Percentiles rank a stretch among this genome's conserved stretches.
Evolutionary conservation across 2,797 vertebrate genomes (phyloP).

Genomic region (Rhinophrynus dorsalis): DNA sequence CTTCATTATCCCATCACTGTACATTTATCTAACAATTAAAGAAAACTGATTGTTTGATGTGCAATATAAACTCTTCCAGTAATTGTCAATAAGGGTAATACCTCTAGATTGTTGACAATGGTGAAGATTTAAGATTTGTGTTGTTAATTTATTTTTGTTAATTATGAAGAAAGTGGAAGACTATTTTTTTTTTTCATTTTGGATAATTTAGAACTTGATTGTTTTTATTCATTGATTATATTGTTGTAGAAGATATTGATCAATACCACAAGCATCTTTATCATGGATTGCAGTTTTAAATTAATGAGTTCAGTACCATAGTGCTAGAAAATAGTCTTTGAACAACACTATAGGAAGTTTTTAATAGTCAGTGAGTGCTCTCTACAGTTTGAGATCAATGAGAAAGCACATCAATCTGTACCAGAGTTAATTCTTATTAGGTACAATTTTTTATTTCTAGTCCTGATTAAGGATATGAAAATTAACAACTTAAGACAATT

Average conservation of each 20-base stretch:
- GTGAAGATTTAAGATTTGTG: conserved; percentile 11
- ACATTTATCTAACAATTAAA: too few species aligned
- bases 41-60: too few species aligned
- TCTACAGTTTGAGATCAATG: neutral
- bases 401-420: too few species aligned
- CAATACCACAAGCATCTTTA: conserved; percentile 33
- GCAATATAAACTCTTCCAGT: too few species aligned
- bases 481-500: too few species aligned
- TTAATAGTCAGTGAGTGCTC: neutral
- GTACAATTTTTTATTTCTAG: too few species aligned
- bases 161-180: conserved; percentile 25
- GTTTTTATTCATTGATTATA: conserved; percentile 41
- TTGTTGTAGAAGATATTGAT: conserved; percentile 43
- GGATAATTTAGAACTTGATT: conserved; percentile 25
- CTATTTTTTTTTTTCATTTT: conserved; percentile 35
- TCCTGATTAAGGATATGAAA: too few species aligned
- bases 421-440: too few species aligned
- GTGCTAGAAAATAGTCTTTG: neutral
- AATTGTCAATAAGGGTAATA: conserved; percentile 19
- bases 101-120: conserved; percentile 13
- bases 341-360: conserved; percentile 20
- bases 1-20: too few species aligned
- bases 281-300: conserved; percentile 30
- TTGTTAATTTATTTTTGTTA: conserved; percentile 12
- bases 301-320: conserved; percentile 27